A percentile compares a stretch with the other conserved stretches of the same genome.
Conservation (phyloP, 2,888 invertebrate species). For the Gastrophysa polygoni region DNA sequence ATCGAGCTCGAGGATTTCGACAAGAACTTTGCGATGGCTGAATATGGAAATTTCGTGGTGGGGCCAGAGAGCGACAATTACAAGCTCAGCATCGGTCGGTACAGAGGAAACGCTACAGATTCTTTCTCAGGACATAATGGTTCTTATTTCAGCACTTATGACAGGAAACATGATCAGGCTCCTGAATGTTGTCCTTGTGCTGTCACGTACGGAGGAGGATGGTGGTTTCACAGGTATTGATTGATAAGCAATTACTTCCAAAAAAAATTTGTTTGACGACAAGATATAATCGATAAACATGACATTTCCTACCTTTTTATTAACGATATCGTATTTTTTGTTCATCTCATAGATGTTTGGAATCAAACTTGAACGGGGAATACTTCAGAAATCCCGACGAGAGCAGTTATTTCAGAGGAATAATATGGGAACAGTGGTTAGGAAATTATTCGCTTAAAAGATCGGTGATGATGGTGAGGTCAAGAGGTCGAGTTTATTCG, state of each 20-base stretch:
- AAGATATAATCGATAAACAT: too few species aligned
- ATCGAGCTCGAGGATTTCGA: constrained; percentile 63
- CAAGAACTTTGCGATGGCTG: constrained; percentile 59
- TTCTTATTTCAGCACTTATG: constrained; percentile 60
- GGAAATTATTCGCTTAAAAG: constrained; percentile 63
- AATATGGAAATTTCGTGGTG: constrained; percentile 55
- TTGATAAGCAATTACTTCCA: too few species aligned
- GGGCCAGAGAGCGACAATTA: constrained; percentile 58
- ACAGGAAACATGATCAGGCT: constrained; percentile 60
- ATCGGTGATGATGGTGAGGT: constrained; percentile 61
- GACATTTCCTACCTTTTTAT: too few species aligned
- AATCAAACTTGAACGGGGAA: constrained; percentile 64
- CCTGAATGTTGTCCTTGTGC: constrained; percentile 63
- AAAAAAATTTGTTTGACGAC: too few species aligned
- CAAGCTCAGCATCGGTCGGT: constrained; percentile 59
- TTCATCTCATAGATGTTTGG: constrained; percentile 59
- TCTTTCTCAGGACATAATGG: constrained; percentile 62
- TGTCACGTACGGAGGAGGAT: constrained; percentile 63
- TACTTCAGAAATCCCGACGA: constrained; percentile 57
- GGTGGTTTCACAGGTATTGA: constrained; percentile 69
- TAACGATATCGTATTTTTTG: too few species aligned
- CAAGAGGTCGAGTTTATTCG: constrained; percentile 32
- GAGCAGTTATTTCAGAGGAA: constrained; percentile 61
- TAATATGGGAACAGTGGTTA: constrained; percentile 66
- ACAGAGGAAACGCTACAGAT: constrained; percentile 62